Percentiles rank a stretch among this genome's conserved stretches.
Evolutionary conservation across 2,888 invertebrate genomes (phyloP).

Genomic region (Netelia inedita): DNA sequence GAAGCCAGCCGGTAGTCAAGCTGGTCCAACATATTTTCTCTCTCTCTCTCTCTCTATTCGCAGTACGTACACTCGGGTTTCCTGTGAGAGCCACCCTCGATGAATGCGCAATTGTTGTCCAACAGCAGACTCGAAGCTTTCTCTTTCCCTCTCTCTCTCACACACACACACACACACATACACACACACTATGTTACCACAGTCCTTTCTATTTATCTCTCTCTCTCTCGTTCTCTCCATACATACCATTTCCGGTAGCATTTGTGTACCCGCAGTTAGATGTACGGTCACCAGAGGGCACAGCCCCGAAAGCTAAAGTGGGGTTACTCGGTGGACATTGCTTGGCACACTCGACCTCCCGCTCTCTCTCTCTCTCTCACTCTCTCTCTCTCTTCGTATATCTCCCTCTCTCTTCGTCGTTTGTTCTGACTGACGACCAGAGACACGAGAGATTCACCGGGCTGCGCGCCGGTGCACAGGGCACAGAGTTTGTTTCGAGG

Average conservation of each 20-base stretch:
- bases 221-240: conserved; percentile 36
- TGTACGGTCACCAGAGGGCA: conserved; percentile 41
- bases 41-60: conserved; percentile 12
- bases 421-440: not conserved
- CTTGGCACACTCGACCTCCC: conserved; percentile 52
- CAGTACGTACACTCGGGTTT: conserved; percentile 31
- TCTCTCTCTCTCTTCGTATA: conserved; percentile 30
- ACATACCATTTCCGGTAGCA: conserved; percentile 64
- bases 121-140: conserved; percentile 47
- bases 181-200: not conserved
- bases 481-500: conserved; percentile 70
- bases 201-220: conserved; percentile 10
- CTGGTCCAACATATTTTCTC: conserved; percentile 53
- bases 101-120: conserved; percentile 77
- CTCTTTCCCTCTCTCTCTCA: conserved; percentile 6
- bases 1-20: conserved; percentile 66
- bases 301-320: conserved; percentile 36
- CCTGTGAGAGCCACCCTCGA: conserved; percentile 66
- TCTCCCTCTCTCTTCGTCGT: conserved; percentile 52
- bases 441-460: too few relatives aligned
- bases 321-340: conserved; percentile 51
- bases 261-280: conserved; percentile 60
- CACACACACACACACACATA: not conserved
- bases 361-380: conserved; percentile 31
- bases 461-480: too few relatives aligned